phyloP scores from a whole-genome alignment of 2,113 vertebrate species.

The Sphaerodactylus townsendi region DNA sequence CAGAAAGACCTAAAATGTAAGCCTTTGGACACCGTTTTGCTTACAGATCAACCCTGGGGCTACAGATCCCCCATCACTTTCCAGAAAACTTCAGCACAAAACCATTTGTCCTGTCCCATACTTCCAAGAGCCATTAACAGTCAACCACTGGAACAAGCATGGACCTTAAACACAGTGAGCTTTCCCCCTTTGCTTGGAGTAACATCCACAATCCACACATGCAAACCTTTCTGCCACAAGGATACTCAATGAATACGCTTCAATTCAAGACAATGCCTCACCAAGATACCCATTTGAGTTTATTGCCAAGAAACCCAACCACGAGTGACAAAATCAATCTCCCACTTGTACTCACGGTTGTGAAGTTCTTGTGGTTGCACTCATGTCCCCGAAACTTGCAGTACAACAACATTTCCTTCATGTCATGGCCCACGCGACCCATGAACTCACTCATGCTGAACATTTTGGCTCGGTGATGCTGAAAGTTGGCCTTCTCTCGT shows the following conservation, averaged over 20 bases:
- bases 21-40: neutral
- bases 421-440: slow-evolving; percentile 92
- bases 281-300: neutral
- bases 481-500: slow-evolving; percentile 90
- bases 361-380: slow-evolving; percentile 92
- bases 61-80: neutral
- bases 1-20: neutral
- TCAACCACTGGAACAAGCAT: neutral
- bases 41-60: neutral
- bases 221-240: neutral
- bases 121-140: neutral
- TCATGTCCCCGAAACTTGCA: slow-evolving; percentile 96
- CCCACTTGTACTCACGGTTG: slow-evolving; percentile 86
- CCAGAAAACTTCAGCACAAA: neutral
- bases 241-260: neutral
- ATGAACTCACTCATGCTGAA: slow-evolving; percentile 98
- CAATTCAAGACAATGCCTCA: neutral
- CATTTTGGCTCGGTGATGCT: slow-evolving; percentile 88
- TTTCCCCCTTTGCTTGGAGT: neutral
- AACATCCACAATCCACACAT: no score
- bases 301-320: neutral
- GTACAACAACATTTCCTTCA: slow-evolving; percentile 98
- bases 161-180: neutral
- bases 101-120: neutral
- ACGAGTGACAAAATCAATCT: slow-evolving; percentile 17